Evolutionary conservation across 2,797 vertebrate genomes (phyloP).

Genomic region (Myiotriccus ornatus): DNA sequence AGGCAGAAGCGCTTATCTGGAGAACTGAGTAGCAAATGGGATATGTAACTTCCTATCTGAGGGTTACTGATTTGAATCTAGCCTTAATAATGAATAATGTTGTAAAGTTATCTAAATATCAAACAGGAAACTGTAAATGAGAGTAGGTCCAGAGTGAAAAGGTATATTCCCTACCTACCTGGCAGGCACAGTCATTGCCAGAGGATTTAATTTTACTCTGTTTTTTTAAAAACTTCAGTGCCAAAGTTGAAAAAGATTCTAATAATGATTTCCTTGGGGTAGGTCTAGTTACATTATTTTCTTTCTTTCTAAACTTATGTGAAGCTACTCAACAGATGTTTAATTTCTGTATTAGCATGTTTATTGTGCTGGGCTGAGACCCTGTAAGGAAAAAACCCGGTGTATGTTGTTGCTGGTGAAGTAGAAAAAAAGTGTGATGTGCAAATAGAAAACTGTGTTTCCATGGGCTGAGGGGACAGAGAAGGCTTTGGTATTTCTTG

Average conservation of each 20-base stretch:
- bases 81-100: not conserved
- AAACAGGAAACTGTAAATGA: not conserved
- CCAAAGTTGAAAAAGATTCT: not conserved
- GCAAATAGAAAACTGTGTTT: not conserved
- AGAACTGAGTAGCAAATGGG: constrained; percentile 19
- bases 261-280: not conserved
- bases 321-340: not conserved
- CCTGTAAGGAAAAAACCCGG: not conserved
- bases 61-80: not conserved
- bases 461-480: not conserved
- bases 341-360: not conserved
- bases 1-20: constrained; percentile 18
- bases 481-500: not conserved
- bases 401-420: not conserved
- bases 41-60: constrained; percentile 1
- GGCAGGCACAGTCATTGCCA: not conserved
- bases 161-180: not conserved
- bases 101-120: not conserved
- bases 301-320: not conserved
- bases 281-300: not conserved
- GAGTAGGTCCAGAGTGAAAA: not conserved
- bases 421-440: not conserved
- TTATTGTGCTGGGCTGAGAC: not conserved
- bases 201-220: not conserved
- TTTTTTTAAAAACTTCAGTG: not conserved